Base-by-base conservation (phyloP, 2,888 invertebrate species). In the Leptinotarsa haldemani region DNA sequence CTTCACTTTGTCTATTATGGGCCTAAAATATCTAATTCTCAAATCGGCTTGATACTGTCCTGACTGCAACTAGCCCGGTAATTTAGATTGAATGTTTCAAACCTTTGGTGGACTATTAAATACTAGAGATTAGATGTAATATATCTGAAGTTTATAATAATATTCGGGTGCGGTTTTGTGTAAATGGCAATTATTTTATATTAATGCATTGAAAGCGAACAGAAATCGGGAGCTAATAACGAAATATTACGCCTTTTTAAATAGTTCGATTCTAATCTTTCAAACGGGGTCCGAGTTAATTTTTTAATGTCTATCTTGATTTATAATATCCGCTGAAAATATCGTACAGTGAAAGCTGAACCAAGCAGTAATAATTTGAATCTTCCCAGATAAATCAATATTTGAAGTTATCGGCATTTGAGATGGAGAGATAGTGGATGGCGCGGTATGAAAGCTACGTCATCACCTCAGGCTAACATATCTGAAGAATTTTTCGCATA, bases 181-280 rank as follows among this genome's bases (percentile, higher is more conserved):
- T 75, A 65, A 75, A 68, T 71, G 72, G 78, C 76, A 78, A 78
- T 78, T 79, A 80, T 78, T 77, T 75, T 73, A 74, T 79, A 74
- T 77, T 76, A 78, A 50, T 70, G 76, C 80, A 74, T 69, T 40
- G 30, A 30, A 25, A 40, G 61, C 40, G 61, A 61, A 71, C 70
- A 70, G 74, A 77, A 78, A 77, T 78, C 79, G 69, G 78, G 73
- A 75, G 79, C 77, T 76, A 73, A 77, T 74, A 69, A 76, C 69
- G 69, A 66, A 73, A 73, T 72, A 72, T 64, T 68, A 64, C 52
- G 65, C 69, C 58, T 73, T 73, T 70, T 70, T 48, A 71, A 73
- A 68, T 75, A 71, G 65, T 74, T 68, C 68, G 74, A 74, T 74
- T 70, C 71, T 74, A 71, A 74, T 74, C 74, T 74, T 46, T 64